Percentiles rank a stretch among this genome's conserved stretches.
Evolutionary conservation across 2,888 invertebrate genomes (phyloP).

Genomic region (Chalcis sispes): DNA sequence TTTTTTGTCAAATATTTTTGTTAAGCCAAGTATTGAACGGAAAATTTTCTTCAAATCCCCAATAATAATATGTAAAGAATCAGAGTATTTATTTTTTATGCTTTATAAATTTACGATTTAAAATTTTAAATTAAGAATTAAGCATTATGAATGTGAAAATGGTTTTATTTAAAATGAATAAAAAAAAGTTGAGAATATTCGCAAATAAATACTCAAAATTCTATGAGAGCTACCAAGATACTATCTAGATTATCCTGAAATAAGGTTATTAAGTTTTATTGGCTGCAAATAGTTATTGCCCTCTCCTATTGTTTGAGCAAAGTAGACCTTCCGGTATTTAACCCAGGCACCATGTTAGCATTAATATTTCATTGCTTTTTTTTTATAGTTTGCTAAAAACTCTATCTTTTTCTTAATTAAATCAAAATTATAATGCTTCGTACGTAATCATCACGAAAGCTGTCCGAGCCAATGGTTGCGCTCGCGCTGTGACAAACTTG

Average conservation of each 20-base stretch:
- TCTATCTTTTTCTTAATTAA: constrained; percentile 62
- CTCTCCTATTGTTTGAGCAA: constrained; percentile 37
- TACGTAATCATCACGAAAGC: constrained; percentile 71
- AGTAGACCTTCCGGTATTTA: constrained; percentile 57
- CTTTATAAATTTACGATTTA: no score
- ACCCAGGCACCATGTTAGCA: constrained; percentile 73
- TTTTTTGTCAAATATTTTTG: no score
- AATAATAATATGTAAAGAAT: constrained; percentile 40
- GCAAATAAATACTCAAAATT: constrained; percentile 40
- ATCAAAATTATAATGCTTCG: constrained; percentile 62
- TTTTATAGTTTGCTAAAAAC: constrained; percentile 64
- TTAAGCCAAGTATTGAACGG: background rate
- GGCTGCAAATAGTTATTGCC: constrained; percentile 47
- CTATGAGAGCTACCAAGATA: constrained; percentile 21
- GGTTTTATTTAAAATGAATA: no score
- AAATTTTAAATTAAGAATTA: no score
- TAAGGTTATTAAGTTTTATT: constrained; percentile 46
- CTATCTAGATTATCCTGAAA: constrained; percentile 44
- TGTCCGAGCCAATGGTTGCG: constrained; percentile 62
- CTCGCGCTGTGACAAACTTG: constrained; percentile 81
- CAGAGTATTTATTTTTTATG: constrained; percentile 37
- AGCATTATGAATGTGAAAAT: no score
- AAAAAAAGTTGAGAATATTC: no score
- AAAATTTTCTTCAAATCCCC: constrained; percentile 38
- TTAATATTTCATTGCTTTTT: constrained; percentile 57